These are phyloP conservation scores for Mesocricetus auratus DNA, from an alignment of 2,113 vertebrate species.

Conservation along the genomic window DNA sequence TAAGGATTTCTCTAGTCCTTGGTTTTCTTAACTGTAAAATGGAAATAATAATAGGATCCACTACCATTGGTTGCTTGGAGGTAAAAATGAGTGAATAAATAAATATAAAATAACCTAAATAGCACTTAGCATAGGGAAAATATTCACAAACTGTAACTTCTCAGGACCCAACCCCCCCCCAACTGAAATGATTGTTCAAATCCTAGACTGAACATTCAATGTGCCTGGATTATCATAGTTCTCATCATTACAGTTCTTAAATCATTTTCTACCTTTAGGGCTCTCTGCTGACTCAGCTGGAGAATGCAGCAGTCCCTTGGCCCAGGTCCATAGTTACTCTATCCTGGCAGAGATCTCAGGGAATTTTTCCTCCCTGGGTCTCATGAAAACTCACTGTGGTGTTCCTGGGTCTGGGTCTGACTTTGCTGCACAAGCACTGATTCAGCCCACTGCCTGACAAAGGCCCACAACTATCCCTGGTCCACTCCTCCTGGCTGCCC, in stretches of 20 bases:
- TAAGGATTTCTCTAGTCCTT: background rate
- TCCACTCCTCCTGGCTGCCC: background rate
- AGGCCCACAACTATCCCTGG: background rate
- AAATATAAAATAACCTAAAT: background rate
- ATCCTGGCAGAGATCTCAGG: background rate
- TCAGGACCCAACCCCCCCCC: background rate
- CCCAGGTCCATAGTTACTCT: background rate
- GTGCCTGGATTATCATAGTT: background rate
- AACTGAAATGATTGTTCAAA: background rate
- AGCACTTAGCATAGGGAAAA: background rate
- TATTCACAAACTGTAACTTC: background rate
- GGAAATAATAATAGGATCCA: background rate
- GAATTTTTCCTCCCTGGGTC: background rate
- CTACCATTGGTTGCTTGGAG: background rate
- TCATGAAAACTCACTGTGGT: background rate
- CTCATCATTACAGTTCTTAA: background rate
- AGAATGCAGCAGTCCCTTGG: background rate
- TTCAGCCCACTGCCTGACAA: background rate
- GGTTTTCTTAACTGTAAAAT: background rate
- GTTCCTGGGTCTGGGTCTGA: background rate
- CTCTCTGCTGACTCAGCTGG: background rate
- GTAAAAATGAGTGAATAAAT: background rate
- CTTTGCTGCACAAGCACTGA: fast-evolving
- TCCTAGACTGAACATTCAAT: background rate
- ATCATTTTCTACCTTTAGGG: background rate